Percentiles rank a stretch among this genome's conserved stretches.
Conservation (phyloP, 2,888 invertebrate genomes). For the Mechanitis messenoides region DNA sequence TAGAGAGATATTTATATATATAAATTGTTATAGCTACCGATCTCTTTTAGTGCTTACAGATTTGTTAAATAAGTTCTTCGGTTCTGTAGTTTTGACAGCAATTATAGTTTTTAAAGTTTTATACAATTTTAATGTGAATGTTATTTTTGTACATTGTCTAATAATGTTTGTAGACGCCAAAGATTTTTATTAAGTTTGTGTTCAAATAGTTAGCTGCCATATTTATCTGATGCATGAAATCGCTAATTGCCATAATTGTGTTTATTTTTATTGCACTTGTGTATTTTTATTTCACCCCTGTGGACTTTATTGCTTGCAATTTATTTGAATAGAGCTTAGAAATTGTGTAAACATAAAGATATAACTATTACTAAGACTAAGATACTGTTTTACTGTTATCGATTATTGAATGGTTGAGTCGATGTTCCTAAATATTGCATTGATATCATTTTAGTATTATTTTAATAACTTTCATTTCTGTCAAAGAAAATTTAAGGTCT, state of each 20-base stretch:
- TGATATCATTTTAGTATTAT: neutral
- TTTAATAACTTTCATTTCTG: too few species aligned
- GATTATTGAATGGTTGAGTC: neutral
- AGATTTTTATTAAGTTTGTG: conserved; percentile 4
- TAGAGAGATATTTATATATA: neutral
- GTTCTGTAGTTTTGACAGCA: too few species aligned
- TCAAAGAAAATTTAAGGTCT: neutral
- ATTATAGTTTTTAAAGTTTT: too few species aligned
- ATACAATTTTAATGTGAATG: too few species aligned
- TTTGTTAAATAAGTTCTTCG: too few species aligned
- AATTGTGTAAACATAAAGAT: neutral
- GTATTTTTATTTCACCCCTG: neutral
- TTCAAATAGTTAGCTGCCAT: neutral
- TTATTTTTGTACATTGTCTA: neutral
- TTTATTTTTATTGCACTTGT: neutral
- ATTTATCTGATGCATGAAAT: conserved; percentile 1
- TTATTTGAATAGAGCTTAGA: neutral
- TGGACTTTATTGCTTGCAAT: neutral
- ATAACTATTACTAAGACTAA: too few species aligned
- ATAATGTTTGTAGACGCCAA: conserved; percentile 1
- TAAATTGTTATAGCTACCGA: neutral
- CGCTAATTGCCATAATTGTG: conserved; percentile 1
- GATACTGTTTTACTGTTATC: neutral
- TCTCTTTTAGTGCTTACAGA: too few species aligned
- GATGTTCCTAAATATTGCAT: neutral